Base-by-base conservation (phyloP, 2,888 invertebrate genomes). In the Lasioglossum zephyrum region DNA sequence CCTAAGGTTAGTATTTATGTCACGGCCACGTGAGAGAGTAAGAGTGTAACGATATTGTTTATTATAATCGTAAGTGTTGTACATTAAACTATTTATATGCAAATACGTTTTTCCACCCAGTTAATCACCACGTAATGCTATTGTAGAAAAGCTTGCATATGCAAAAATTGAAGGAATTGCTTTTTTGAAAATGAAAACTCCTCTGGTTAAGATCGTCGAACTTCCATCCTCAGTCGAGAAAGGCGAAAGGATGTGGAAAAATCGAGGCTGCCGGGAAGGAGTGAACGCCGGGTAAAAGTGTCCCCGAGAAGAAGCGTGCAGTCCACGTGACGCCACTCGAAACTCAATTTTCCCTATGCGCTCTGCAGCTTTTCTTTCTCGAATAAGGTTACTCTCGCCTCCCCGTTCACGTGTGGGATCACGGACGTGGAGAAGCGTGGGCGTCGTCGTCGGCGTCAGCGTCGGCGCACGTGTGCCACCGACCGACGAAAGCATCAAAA, bases 331-430 rank as follows among this genome's bases (percentile, higher is more conserved):
- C 85, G 85, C 81, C 86, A 74, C 83, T 80, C 72, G 81, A 88
- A 92, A 92, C 88, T 92, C 92, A 91, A 92, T 92, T 92, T 90
- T 91, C 91, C 88, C 85, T 84, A 82, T 86, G 88, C 88, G 82
- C 82, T 85, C 81, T 87, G 87, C 85, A 88, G 85, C 84, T 90
- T 69, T 69, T 87, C 89, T 84, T 79, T 84, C 76, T 69, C 69
- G 84, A 92, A 92, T 86, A 88, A 90, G 78, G 90, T 92, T 92
- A 92, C 83, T 81, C 74, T 84, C 82, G 72, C 81, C 76, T 53
- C 81, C 82, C 26, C 18, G 73, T 77, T 84, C 84, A 69, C 84
- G 79, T 57, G 39, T 41, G n/a, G 49, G 9, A 41, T 70, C 39
- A 69, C 69, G 69, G 18, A 31, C 63, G 49, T 66, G 31, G 36